phyloP scores from a whole-genome alignment of 1,140 invertebrate species.

The Colletes gigas region DNA sequence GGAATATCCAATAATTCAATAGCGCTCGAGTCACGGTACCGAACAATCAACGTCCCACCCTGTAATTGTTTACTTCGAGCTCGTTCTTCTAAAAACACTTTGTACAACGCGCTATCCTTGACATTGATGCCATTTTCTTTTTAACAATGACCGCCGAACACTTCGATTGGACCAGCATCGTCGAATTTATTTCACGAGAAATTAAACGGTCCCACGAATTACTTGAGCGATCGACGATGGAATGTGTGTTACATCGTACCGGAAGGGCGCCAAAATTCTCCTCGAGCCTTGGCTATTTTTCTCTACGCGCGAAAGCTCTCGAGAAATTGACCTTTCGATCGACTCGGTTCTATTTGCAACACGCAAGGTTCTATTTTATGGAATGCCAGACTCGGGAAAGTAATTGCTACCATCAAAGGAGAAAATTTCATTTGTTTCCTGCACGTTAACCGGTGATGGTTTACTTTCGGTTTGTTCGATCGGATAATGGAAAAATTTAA shows the following conservation, averaged over 20 bases:
- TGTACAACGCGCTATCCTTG: not conserved
- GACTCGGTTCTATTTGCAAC: not conserved
- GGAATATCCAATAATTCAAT: constrained; percentile 24
- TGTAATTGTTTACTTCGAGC: constrained; percentile 1
- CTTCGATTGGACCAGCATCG: too few relatives aligned
- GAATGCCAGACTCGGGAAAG: not conserved
- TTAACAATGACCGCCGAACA: too few relatives aligned
- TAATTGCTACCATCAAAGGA: not conserved
- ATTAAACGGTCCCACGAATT: too few relatives aligned
- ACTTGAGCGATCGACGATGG: too few relatives aligned
- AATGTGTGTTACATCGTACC: too few relatives aligned
- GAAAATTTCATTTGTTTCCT: constrained; percentile 4
- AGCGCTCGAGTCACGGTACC: not conserved
- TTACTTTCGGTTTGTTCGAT: not conserved
- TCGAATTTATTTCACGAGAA: too few relatives aligned
- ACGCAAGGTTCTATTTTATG: not conserved
- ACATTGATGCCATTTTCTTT: not conserved
- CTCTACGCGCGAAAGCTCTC: not conserved
- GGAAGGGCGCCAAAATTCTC: too few relatives aligned
- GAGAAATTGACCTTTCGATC: not conserved
- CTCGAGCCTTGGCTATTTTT: too few relatives aligned
- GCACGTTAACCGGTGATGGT: not conserved
- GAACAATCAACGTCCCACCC: not conserved
- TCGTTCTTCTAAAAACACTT: not conserved
- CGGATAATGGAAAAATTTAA: not conserved